phyloP scores from a whole-genome alignment of 2,888 invertebrate species.

The Zelleria hepariella region DNA sequence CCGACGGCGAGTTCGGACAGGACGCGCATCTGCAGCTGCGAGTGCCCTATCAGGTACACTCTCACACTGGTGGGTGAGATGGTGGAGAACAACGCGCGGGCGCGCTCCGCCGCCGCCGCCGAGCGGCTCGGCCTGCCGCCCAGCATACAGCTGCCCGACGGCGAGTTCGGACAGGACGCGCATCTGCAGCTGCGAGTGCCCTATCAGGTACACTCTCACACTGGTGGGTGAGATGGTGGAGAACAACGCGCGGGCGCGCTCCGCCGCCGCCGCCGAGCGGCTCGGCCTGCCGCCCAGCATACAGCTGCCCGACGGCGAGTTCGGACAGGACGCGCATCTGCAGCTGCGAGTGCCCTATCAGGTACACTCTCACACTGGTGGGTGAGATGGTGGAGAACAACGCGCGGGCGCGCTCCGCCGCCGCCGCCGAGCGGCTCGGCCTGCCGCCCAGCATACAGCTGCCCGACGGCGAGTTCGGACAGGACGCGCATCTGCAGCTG shows the following conservation, averaged over 20 bases:
- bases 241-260: slow-evolving; percentile 63
- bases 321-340: slow-evolving; percentile 73
- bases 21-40: too few relatives aligned
- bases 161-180: slow-evolving; percentile 75
- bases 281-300: slow-evolving; percentile 75
- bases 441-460: too few relatives aligned
- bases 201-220: too few relatives aligned
- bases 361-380: too few relatives aligned
- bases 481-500: too few relatives aligned
- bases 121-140: slow-evolving; percentile 72
- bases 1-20: too few relatives aligned
- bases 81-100: slow-evolving; percentile 67
- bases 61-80: too few relatives aligned
- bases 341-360: slow-evolving; percentile 76
- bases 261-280: slow-evolving; percentile 63
- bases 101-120: slow-evolving; percentile 63
- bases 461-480: too few relatives aligned
- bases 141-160: slow-evolving; percentile 76
- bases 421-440: too few relatives aligned
- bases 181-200: slow-evolving; percentile 74
- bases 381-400: too few relatives aligned
- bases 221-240: slow-evolving; percentile 72
- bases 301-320: slow-evolving; percentile 77
- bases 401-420: too few relatives aligned
- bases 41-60: too few relatives aligned